Evolutionary conservation across 2,113 vertebrate species (phyloP), one percentile per base, ranked within the genome.

Genomic region (Corythoichthys haematopterus): DNA sequence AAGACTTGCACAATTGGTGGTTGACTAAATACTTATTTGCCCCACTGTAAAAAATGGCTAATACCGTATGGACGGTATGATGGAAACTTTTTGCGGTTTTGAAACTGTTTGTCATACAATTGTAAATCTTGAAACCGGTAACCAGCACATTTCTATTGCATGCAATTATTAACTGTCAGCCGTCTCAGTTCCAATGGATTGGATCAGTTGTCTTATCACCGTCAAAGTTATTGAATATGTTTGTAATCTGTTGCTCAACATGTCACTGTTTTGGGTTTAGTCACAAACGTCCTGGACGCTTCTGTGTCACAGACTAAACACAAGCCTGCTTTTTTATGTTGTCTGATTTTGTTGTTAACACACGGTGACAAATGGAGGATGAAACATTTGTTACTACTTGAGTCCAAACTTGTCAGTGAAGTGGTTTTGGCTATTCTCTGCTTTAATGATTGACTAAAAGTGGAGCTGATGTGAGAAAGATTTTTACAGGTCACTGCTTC

Each of bases 401-500:
- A 53, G 20, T 37, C 11, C 53, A 51, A 38, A 57, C 38, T 46
- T 7, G 48, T 68, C 55, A 15, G 36, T 46, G 9, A 37, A 48
- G 46, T 9, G 20, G 20, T 28, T 0, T 28, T 28, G 20, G 20
- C 20, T 28, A 28, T 28, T 28, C 2, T 12, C 60, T 43, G 66
- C 65, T 72, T 87, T 86, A 89, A 81, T 87, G 66, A 90, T 87
- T 89, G 64, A 36, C 43, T 7, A 43, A 16, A 58, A 15, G 12
- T 61, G 7, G 48, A 71, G 51, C 45, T 67, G 52, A 56, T 72
- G 72, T 57, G 43, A 67, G 50, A 58, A 1, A 28, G 64, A n/a
- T 69, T 20, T 64, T 4, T 55, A 68, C 62, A 52, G 76, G 67
- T 80, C 71, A 70, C 40, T 63, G 59, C n/a, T 48, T 50, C 62